phyloP scores from a whole-genome alignment of 2,888 invertebrate species.

The Argynnis bischoffii region DNA sequence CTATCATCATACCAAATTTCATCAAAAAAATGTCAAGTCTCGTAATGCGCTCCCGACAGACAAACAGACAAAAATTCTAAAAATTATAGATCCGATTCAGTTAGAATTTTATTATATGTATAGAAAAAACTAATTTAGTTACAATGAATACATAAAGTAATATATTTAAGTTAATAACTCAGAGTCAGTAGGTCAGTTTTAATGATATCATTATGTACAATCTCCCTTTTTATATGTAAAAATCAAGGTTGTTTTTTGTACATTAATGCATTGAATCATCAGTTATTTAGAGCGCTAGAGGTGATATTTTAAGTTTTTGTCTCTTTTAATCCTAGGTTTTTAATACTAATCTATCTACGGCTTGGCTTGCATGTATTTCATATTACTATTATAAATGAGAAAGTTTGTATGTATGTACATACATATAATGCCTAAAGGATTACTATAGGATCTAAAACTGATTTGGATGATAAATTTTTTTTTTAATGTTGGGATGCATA shows the following conservation, averaged over 20 bases:
- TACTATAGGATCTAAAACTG: too few relatives aligned
- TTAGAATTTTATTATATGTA: too few relatives aligned
- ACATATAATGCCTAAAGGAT: background rate
- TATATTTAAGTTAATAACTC: constrained; percentile 1
- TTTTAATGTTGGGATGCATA: too few relatives aligned
- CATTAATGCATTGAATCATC: constrained; percentile 20
- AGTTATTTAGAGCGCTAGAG: constrained; percentile 6
- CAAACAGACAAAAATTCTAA: too few relatives aligned
- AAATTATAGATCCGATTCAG: too few relatives aligned
- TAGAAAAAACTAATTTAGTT: background rate
- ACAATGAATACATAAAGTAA: constrained; percentile 7
- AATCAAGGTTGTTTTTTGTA: constrained; percentile 31
- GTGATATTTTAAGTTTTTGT: constrained; percentile 4
- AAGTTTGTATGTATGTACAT: background rate
- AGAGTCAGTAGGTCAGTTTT: constrained; percentile 47
- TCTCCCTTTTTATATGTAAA: constrained; percentile 20
- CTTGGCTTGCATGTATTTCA: background rate
- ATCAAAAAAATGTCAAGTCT: too few relatives aligned
- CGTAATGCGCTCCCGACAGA: too few relatives aligned
- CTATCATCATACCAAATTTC: too few relatives aligned
- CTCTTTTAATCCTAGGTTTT: background rate
- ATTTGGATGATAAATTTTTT: too few relatives aligned
- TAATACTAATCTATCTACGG: background rate
- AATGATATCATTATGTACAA: constrained; percentile 9
- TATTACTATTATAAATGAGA: too few relatives aligned